Percentiles rank a stretch among this genome's conserved stretches.
phyloP scores from a whole-genome alignment of 2,888 invertebrate species.

The Bombylius major region DNA sequence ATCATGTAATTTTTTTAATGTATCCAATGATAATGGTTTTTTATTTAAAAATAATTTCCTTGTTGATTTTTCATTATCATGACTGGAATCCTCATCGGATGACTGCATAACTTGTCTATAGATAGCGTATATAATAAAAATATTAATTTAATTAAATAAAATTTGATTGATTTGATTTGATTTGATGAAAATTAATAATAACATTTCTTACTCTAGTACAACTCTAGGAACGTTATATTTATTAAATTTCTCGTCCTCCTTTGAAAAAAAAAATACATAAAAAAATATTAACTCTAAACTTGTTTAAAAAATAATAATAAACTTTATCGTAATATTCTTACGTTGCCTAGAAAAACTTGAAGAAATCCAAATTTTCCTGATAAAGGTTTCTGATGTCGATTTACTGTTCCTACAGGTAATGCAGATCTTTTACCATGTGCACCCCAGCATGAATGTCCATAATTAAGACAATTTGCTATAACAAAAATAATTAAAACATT shows the following conservation, averaged over 20 bases:
- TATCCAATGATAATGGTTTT: background rate
- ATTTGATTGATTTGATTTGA: too few relatives aligned
- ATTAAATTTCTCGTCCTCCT: background rate
- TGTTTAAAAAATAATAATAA: background rate
- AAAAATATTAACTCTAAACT: background rate
- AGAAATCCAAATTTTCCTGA: background rate
- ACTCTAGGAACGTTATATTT: background rate
- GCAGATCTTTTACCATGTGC: conserved; percentile 27
- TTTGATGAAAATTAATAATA: background rate
- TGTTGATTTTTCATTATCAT: background rate
- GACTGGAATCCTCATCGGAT: background rate
- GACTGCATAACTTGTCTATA: too few relatives aligned
- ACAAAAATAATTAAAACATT: conserved; percentile 5
- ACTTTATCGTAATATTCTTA: background rate
- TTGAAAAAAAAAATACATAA: background rate
- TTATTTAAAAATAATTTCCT: background rate
- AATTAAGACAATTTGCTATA: conserved; percentile 32
- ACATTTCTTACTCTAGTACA: background rate
- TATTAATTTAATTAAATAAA: background rate
- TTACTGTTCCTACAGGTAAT: background rate
- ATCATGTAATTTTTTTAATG: background rate
- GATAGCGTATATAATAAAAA: background rate
- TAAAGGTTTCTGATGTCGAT: background rate
- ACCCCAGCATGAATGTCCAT: conserved; percentile 34
- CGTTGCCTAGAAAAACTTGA: conserved; percentile 1